Evolutionary conservation across 2,888 invertebrate species (phyloP), one percentile per base, ranked within the genome.

Genomic region (Coenonympha glycerion): DNA sequence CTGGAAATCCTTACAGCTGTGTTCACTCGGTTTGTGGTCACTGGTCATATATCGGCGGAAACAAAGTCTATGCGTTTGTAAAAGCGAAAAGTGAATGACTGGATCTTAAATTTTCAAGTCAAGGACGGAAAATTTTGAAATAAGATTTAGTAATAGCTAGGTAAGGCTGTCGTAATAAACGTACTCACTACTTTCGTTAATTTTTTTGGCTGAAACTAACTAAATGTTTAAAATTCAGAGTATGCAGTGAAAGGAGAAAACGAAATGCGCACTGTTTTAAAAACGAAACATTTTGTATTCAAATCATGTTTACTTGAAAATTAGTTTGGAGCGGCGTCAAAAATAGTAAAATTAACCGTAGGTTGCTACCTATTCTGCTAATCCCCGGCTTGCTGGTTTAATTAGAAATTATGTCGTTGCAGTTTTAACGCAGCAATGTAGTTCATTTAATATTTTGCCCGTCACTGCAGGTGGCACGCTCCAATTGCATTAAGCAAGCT

Each of bases 401-500:
- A 54, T 51, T 47, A 58, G 56, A 58, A 60, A 51, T 56, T 30
- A 57, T 56, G 58, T 51, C 53, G 42, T 51, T 47, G 47, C 51
- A 47, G 39, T 57, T 57, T 49, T 53, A 55, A 47, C 44, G 52
- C 45, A 49, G 49, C 53, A 64, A 57, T 61, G 62, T 60, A 65
- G 64, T 62, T 66, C 62, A 62, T 62, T 60, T 65, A 62, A 63
- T 68, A 66, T 70, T 59, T 68, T 66, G 64, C 58, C 58, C 60
- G 57, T 62, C 63, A 61, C 61, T 67, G 73, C 76, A 77, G 75
- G 75, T 74, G 75, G 71, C 65, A 73, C 68, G 79, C 71, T 76
- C 79, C 74, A 78, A 79, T 81, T 81, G 76, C 76, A 79, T 79
- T 78, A 78, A 69, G 72, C 73, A 76, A 76, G 73, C 73, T 70